A percentile compares a stretch with the other conserved stretches of the same genome.
phyloP scores from a whole-genome alignment of 2,888 invertebrate genomes.

The Lasioglossum figueresi region DNA sequence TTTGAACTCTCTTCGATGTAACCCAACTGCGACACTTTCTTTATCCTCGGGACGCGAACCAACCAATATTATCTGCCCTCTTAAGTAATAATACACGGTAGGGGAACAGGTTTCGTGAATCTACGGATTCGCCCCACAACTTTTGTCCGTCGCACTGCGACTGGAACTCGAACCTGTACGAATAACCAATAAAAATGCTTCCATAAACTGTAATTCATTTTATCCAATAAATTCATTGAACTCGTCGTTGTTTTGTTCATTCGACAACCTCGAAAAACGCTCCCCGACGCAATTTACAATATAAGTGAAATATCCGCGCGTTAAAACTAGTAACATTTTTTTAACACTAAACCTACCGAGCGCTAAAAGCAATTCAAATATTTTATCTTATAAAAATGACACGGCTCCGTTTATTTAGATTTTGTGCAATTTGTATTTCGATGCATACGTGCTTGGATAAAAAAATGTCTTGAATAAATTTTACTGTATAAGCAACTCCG shows the following conservation, averaged over 20 bases:
- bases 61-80: slow-evolving; percentile 32
- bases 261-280: neutral
- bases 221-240: neutral
- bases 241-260: neutral
- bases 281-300: neutral
- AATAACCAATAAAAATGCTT: neutral
- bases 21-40: slow-evolving; percentile 17
- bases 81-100: neutral
- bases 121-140: slow-evolving; percentile 5
- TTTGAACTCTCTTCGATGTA: slow-evolving; percentile 32
- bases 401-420: no score
- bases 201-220: neutral
- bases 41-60: slow-evolving; percentile 19
- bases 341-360: no score
- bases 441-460: no score
- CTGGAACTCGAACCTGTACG: neutral
- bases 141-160: neutral
- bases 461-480: no score
- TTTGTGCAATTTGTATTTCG: no score
- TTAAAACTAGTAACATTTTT: no score
- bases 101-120: neutral
- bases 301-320: neutral
- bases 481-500: no score
- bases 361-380: no score
- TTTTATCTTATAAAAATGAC: no score